Evolutionary conservation across 1,140 invertebrate species (phyloP), one percentile per base, ranked within the genome.

Genomic region (Episyrphus balteatus): DNA sequence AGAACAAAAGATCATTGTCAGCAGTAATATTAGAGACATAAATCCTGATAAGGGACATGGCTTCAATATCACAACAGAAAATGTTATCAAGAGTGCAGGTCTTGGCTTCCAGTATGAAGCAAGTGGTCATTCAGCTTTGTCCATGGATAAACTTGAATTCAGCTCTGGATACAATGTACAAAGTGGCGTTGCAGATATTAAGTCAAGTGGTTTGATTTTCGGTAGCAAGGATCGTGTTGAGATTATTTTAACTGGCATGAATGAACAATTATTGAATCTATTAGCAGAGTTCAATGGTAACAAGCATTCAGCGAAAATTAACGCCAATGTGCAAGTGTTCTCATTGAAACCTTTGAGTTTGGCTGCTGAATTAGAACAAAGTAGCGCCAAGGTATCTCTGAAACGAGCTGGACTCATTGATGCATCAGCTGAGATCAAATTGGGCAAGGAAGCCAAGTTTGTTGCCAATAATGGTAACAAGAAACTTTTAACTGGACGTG

Each of bases 371-470:
- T 11, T 63, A 1, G 55, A 63, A 26, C 50, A 61, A 3, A 54
- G 44, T 3, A 52, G 32, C 41, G 50, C 54, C 0, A 67, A 55
- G 17, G n/a, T 60, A 8, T 39, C 43, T 9, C 1, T 67, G 3
- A 67, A 68, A 9, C 72, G 73, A 1, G 70, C 75, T 51, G 72
- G 73, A 40, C 76, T 82, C 43, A 44, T 84, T 0, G 65, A 69
- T 18, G 61, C 78, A 1, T 63, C 67, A 43, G 69, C 74, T 6
- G 79, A 78, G 49, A 33, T 82, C 0, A 75, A 80, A 17, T 68
- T 79, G 0, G 78, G 80, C 36, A 81, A 84, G 57, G 69, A 81
- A 18, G 72, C 80, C 0, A 80, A 83, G 50, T 60, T 83, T 19
- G 74, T 56, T 48, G 43, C 74, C 12, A 66, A 75, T 13, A 72